Evolutionary conservation across 23 tunicate species (phyloP).

Genomic region (Ascidia mentula): DNA sequence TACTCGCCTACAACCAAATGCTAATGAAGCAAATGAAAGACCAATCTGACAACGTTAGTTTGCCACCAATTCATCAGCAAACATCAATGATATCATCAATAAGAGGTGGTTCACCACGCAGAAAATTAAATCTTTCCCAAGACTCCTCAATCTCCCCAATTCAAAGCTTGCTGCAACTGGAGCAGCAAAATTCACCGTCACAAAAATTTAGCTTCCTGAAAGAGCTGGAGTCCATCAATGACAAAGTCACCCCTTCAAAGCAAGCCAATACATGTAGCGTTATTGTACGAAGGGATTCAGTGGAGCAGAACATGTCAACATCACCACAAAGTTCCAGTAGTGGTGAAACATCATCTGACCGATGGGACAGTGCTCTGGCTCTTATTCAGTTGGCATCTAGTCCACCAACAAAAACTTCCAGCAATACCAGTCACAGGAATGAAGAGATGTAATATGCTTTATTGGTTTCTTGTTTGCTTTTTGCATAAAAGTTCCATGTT

Average conservation of each 20-base stretch:
- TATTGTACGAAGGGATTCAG: conserved; percentile 13
- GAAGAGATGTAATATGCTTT: background rate
- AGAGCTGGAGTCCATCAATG: conserved; percentile 32
- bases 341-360: conserved; percentile 31
- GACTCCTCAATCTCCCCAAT: background rate
- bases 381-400: conserved; percentile 85
- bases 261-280: conserved; percentile 21
- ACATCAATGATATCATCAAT: background rate
- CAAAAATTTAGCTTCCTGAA: conserved; percentile 48
- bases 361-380: conserved; percentile 86
- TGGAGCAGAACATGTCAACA: background rate
- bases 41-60: background rate
- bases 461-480: background rate
- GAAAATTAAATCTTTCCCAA: background rate
- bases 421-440: background rate
- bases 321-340: background rate
- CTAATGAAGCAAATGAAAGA: conserved; percentile 40
- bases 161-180: conserved; percentile 1
- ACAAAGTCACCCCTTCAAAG: conserved; percentile 4
- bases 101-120: conserved; percentile 26
- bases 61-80: background rate
- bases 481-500: conserved; percentile 12
- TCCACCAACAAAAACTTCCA: conserved; percentile 44
- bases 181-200: background rate
- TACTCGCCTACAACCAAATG: conserved; percentile 79